Base-by-base conservation (phyloP, 1,140 invertebrate species). In the Drosophila bifasciata region DNA sequence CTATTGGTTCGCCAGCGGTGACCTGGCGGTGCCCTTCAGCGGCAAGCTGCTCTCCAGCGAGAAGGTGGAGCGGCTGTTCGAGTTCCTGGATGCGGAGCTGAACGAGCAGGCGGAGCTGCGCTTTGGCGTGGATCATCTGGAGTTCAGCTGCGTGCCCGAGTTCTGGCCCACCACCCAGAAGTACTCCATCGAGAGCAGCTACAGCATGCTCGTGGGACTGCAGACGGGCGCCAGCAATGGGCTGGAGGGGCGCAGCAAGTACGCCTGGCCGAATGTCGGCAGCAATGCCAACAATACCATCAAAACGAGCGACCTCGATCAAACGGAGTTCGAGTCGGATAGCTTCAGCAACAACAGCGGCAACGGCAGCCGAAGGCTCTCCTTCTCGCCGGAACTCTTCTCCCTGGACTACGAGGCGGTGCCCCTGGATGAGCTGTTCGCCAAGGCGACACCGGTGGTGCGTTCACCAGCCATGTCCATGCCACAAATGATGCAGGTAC, bases 1-100 rank as follows among this genome's bases (percentile, higher is more conserved):
- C 15, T 91, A 91, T 44, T 91, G 90, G 90, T 91, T 91, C 32
- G 78, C 83, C 44, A 79, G 74, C 28, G 90, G 90, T 2, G 90
- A 91, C 55, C 40, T 91, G 41, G 79, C 86, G 0, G 80, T 91
- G 50, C 89, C 89, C 1, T 91, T 91, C 28, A 81, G 68, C 11
- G 90, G 89, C 23, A 79, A 90, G 17, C 57, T 58, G 23, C 64
- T 91, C 39, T 7, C 68, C 1, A 19, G 48, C 15, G 79, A 78
- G 6, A 90, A 91, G 48, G 62, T 91, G 2, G 64, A 85, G 17
- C 77, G 77, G 5, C 49, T 91, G 4, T 91, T 91, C 19, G 46
- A 68, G 0, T 91, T 91, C 16, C 49, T 91, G 7, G 59, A 68
- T 2, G 32, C 23, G 0, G 78, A 73, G 19, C 43, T 79, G 4